These are phyloP conservation scores for Ditula angustiorana DNA, from an alignment of 2,888 invertebrate genomes.

Conservation along the genomic window DNA sequence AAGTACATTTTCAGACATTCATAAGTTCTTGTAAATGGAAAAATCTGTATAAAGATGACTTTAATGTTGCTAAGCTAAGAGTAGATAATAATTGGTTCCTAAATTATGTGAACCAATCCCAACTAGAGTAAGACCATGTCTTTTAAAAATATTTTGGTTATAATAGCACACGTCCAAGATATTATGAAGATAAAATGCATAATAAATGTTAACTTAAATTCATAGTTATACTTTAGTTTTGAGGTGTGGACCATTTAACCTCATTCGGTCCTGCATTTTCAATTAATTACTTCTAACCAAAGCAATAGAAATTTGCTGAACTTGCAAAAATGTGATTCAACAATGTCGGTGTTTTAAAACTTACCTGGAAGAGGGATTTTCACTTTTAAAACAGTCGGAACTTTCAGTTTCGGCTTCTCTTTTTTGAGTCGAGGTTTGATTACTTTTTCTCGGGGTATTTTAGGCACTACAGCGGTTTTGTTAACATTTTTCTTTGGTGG, in stretches of 20 bases:
- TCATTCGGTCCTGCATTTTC: neutral
- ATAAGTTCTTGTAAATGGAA: no score
- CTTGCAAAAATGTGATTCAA: slow-evolving; percentile 7
- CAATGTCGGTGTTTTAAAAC: slow-evolving; percentile 29
- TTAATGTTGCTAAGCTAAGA: no score
- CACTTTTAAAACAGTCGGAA: slow-evolving; percentile 49
- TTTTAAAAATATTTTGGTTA: no score
- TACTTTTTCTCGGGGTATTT: slow-evolving; percentile 39
- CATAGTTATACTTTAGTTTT: no score
- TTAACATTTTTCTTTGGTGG: slow-evolving; percentile 50
- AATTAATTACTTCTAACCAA: neutral
- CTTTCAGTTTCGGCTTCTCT: slow-evolving; percentile 50
- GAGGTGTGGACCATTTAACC: neutral
- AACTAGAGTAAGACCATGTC: no score
- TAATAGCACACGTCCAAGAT: no score
- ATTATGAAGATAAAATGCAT: no score
- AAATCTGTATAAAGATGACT: no score
- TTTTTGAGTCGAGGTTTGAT: slow-evolving; percentile 41
- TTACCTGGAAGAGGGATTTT: slow-evolving; percentile 47
- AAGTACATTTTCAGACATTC: no score
- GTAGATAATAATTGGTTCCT: no score
- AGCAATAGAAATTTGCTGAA: slow-evolving; percentile 23
- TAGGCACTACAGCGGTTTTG: slow-evolving; percentile 36
- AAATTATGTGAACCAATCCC: no score
- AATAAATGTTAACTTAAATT: no score